These are phyloP conservation scores for Struthio camelus DNA, from an alignment of 2,113 vertebrate species.

Conservation along the genomic window DNA sequence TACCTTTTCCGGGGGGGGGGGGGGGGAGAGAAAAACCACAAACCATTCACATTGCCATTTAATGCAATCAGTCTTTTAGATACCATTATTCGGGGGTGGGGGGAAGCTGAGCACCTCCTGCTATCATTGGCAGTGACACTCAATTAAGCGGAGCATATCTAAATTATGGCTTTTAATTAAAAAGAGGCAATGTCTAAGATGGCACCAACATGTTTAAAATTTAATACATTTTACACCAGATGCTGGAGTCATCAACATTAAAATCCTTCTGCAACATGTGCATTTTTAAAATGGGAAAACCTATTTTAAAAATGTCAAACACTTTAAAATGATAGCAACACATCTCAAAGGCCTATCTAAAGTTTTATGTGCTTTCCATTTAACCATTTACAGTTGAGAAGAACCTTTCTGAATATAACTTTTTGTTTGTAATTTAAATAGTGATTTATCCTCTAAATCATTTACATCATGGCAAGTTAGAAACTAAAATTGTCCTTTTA, in stretches of 20 bases:
- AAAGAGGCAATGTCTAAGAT: constrained; percentile 72
- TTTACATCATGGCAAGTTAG: not conserved
- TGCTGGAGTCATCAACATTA: constrained; percentile 72
- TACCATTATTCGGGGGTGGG: constrained; percentile 28
- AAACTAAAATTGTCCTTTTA: not conserved
- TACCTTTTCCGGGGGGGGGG: not conserved
- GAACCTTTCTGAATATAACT: not conserved
- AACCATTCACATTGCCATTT: constrained; percentile 23
- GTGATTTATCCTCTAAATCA: not conserved
- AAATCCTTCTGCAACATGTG: constrained; percentile 64
- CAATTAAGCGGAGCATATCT: constrained; percentile 75
- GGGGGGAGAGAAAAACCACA: constrained; percentile 17
- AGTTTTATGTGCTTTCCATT: not conserved
- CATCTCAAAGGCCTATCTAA: not conserved
- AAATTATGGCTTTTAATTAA: constrained; percentile 81
- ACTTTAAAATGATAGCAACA: constrained; percentile 22
- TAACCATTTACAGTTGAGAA: not conserved
- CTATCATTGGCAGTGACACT: constrained; percentile 66
- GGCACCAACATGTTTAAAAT: constrained; percentile 75
- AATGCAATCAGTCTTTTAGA: constrained; percentile 20
- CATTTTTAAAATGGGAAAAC: constrained; percentile 72
- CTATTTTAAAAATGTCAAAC: constrained; percentile 68
- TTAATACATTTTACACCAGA: constrained; percentile 75
- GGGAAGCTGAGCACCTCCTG: constrained; percentile 37
- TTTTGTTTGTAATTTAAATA: not conserved